phyloP scores from a whole-genome alignment of 2,888 invertebrate genomes.

The Agriopis aurantiaria region DNA sequence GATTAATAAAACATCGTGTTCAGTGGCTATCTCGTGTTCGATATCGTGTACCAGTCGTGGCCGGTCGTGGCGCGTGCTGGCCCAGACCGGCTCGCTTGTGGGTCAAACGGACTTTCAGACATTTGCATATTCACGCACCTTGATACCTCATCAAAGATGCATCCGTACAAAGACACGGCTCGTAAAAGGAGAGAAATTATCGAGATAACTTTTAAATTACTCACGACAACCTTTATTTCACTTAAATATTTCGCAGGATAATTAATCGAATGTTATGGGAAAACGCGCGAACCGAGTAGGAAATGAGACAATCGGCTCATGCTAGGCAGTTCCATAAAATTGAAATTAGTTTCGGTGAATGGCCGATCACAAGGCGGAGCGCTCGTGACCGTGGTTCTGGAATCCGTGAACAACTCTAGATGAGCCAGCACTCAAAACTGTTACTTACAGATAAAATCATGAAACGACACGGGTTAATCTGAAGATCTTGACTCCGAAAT shows the following conservation, averaged over 20 bases:
- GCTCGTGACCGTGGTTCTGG: slow-evolving; percentile 67
- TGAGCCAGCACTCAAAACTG: slow-evolving; percentile 42
- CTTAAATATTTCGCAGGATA: slow-evolving; percentile 23
- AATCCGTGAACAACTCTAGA: slow-evolving; percentile 43
- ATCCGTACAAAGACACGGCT: slow-evolving; percentile 47
- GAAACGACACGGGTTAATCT: slow-evolving; percentile 19
- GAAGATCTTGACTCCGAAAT: slow-evolving; percentile 23
- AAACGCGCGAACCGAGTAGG: slow-evolving; percentile 37
- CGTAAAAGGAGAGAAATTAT: slow-evolving; percentile 56
- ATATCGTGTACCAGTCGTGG: slow-evolving; percentile 46
- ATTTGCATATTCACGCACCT: slow-evolving; percentile 64
- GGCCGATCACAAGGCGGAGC: slow-evolving; percentile 57
- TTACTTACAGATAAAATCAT: slow-evolving; percentile 45
- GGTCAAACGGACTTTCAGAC: slow-evolving; percentile 77
- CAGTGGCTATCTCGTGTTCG: slow-evolving; percentile 57
- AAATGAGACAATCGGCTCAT: slow-evolving; percentile 50
- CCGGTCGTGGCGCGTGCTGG: slow-evolving; percentile 49
- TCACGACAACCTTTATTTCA: slow-evolving; percentile 29
- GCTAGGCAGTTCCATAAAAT: slow-evolving; percentile 66
- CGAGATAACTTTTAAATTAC: slow-evolving; percentile 33
- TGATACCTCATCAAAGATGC: slow-evolving; percentile 51
- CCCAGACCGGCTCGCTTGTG: slow-evolving; percentile 56
- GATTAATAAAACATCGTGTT: slow-evolving; percentile 76
- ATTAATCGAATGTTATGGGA: slow-evolving; percentile 48
- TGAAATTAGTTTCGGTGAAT: slow-evolving; percentile 69